A percentile compares a stretch with the other conserved stretches of the same genome.
Evolutionary conservation across 2,113 vertebrate genomes (phyloP).

Genomic region (Natator depressus): DNA sequence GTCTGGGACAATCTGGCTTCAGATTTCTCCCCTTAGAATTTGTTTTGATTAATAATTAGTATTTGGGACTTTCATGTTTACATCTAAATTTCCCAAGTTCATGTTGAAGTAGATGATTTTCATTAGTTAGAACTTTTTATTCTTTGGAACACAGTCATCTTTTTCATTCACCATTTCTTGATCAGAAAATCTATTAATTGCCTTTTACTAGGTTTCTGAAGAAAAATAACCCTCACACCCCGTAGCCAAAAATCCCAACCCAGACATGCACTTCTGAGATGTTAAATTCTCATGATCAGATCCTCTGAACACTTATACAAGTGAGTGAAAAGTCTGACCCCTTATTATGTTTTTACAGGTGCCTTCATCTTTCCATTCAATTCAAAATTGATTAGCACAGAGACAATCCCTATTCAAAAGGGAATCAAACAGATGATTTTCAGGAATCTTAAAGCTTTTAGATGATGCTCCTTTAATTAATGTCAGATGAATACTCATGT

Average conservation of each 20-base stretch:
- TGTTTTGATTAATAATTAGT: neutral
- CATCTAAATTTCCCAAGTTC: neutral
- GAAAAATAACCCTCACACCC: neutral
- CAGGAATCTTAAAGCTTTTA: neutral
- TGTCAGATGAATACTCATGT: neutral
- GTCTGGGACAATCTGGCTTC: neutral
- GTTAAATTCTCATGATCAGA: neutral
- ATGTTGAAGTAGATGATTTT: fast-evolving
- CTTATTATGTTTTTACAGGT: neutral
- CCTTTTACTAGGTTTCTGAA: neutral
- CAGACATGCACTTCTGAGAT: neutral
- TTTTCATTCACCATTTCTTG: neutral
- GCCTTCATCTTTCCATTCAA: neutral
- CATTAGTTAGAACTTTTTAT: neutral
- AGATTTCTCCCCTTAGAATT: neutral
- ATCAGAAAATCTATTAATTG: neutral
- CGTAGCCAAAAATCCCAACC: neutral
- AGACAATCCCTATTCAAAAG: neutral
- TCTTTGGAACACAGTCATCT: neutral
- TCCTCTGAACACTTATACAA: neutral
- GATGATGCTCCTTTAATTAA: neutral
- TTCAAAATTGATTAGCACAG: neutral
- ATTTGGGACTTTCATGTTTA: neutral
- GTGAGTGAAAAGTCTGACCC: neutral
- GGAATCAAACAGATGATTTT: neutral